Base-by-base conservation (phyloP, 2,797 vertebrate species). In the Falco berigora region DNA sequence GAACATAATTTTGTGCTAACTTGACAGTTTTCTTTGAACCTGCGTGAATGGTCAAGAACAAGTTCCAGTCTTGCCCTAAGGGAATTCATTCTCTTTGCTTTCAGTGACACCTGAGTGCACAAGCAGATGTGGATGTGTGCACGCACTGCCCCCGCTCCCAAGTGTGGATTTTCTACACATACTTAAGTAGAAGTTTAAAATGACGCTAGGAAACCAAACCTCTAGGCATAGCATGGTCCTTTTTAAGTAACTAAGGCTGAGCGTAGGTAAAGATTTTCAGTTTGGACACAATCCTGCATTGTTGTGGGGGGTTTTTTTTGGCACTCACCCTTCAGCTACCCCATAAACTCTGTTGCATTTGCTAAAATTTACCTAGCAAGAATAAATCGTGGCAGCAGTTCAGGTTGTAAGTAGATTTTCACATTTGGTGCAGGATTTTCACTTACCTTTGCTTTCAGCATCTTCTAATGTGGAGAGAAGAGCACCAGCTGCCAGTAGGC, bases 91-190 rank as follows among this genome's bases (percentile, higher is more conserved):
- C 19, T 44, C 32, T 27, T 49, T 14, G 20, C 63, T 64, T 40
- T 53, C 49, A 34, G 46, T 6, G 20, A 42, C 21, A 64, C 61
- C 27, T 8, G 21, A 76, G 13, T 1, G 6, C 52, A 10, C 17
- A 17, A 47, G 21, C 56, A 66, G 38, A 47, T 0, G 1, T 1
- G 8, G 38, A 42, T 0, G 1, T 1, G 8, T n/a, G 30, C 32
- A 14, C 0, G 1, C 4, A 5, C 30, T 38, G 5, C 30, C 17
- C 21, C 55, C 2, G 1, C 8, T 27, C 24, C 19, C 46, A 53
- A 11, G 44, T 0, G 7, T 4, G 32, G 34, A 9, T 42, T 49
- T 50, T 49, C 22, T 34, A 7, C 17, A 4, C 2, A 0, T 32
- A 30, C 23, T 46, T 6, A 52, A 58, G 44, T 44, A 44, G 44